A percentile compares a stretch with the other conserved stretches of the same genome.
Conservation (phyloP, 2,113 vertebrate species). For the Pseudois nayaur region DNA sequence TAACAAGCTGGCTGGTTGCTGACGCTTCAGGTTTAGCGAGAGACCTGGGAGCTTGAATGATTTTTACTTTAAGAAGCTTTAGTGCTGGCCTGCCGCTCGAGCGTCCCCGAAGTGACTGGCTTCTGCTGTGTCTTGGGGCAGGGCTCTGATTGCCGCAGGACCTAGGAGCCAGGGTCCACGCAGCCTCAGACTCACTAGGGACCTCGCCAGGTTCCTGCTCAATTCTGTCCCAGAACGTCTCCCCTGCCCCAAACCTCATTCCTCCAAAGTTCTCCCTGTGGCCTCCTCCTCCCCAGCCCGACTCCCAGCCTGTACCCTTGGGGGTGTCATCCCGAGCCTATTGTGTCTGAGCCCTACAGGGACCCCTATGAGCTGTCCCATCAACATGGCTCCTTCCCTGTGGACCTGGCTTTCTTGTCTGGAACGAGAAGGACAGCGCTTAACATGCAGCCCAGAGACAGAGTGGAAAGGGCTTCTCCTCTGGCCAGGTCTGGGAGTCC, state of each 20-base stretch:
- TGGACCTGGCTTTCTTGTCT: neutral
- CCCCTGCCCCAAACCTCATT: neutral
- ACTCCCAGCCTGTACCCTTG: neutral
- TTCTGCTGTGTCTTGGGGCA: neutral
- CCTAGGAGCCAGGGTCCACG: neutral
- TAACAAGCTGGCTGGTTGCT: constrained; percentile 28
- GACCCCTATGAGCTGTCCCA: neutral
- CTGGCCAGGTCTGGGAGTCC: rapidly evolving
- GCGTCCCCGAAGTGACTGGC: neutral
- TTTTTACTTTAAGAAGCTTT: constrained; percentile 34
- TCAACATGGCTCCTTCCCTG: rapidly evolving
- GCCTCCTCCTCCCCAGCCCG: neutral
- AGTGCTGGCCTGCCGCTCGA: neutral
- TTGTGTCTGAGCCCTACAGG: neutral
- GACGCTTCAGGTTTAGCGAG: constrained; percentile 33
- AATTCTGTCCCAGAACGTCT: neutral
- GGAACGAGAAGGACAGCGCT: neutral
- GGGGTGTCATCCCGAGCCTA: neutral
- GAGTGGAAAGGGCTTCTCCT: neutral
- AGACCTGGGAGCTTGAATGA: constrained; percentile 34
- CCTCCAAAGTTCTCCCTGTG: neutral
- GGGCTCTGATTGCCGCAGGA: neutral
- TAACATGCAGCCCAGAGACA: neutral
- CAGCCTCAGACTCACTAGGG: neutral
- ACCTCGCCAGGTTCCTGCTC: neutral